A percentile compares a stretch with the other conserved stretches of the same genome.
phyloP scores from a whole-genome alignment of 2,113 vertebrate genomes.

The Colaptes auratus region DNA sequence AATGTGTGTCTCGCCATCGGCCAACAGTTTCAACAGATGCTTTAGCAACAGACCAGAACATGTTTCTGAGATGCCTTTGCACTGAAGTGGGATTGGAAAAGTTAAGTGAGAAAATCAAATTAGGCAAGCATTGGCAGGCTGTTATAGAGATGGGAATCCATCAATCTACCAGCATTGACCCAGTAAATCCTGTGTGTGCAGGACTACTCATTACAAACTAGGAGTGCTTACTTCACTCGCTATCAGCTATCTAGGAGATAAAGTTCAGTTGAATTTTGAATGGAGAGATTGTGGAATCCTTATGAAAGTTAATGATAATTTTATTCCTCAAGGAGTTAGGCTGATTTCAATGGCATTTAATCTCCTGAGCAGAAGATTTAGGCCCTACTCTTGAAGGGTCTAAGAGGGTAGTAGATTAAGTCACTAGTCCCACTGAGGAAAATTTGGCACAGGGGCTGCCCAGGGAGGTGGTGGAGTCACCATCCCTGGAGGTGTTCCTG shows the following conservation, averaged over 20 bases:
- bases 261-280: not conserved
- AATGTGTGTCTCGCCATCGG: not conserved
- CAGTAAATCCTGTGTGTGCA: not conserved
- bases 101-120: not conserved
- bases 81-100: not conserved
- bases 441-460: not conserved
- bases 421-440: not conserved
- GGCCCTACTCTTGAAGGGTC: not conserved
- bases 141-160: not conserved
- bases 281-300: not conserved
- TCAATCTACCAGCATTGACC: not conserved
- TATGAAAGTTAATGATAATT: not conserved
- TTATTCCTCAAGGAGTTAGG: not conserved
- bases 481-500: too few species aligned
- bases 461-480: too few species aligned
- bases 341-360: not conserved
- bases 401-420: not conserved
- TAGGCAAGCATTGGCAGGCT: not conserved
- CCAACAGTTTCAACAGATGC: conserved; percentile 1
- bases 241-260: not conserved
- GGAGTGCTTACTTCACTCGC: not conserved
- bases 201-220: not conserved
- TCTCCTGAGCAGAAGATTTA: not conserved
- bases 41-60: not conserved
- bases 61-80: not conserved